These are phyloP conservation scores for Alethe diademata DNA, from an alignment of 2,113 vertebrate species.

Conservation along the genomic window DNA sequence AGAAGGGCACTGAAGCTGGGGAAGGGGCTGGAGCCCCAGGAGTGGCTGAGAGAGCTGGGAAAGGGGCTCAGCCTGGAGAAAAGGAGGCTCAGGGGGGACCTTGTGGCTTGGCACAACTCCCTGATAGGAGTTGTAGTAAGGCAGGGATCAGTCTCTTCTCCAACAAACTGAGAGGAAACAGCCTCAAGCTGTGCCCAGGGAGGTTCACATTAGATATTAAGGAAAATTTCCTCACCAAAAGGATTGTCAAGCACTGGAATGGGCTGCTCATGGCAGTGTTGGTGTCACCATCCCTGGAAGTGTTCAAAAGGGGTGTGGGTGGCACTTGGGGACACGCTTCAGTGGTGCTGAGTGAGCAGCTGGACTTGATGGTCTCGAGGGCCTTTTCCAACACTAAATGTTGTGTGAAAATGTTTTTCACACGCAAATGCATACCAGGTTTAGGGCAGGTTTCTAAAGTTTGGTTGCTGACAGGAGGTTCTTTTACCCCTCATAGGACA, in stretches of 20 bases:
- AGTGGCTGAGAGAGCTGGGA: neutral
- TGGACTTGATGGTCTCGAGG: accelerated
- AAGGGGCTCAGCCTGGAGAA: neutral
- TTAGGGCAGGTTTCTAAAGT: neutral
- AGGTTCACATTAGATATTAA: neutral
- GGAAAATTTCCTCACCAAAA: neutral
- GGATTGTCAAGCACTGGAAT: neutral
- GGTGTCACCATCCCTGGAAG: neutral
- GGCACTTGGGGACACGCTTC: accelerated
- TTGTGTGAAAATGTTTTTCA: neutral
- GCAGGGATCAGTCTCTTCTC: neutral
- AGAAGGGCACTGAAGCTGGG: neutral
- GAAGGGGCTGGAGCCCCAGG: neutral
- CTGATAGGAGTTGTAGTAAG: neutral
- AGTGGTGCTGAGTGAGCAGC: neutral
- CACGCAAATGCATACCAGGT: neutral
- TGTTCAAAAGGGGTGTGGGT: accelerated
- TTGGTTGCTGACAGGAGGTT: neutral
- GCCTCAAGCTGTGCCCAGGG: neutral
- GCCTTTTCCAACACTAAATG: neutral
- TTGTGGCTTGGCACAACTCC: neutral
- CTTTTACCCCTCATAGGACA: neutral
- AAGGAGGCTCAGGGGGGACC: neutral
- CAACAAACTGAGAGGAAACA: neutral
- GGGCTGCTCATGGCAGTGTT: neutral